A percentile compares a stretch with the other conserved stretches of the same genome.
Conservation (phyloP, 1,140 invertebrate species). For the Drosophila orosa region DNA sequence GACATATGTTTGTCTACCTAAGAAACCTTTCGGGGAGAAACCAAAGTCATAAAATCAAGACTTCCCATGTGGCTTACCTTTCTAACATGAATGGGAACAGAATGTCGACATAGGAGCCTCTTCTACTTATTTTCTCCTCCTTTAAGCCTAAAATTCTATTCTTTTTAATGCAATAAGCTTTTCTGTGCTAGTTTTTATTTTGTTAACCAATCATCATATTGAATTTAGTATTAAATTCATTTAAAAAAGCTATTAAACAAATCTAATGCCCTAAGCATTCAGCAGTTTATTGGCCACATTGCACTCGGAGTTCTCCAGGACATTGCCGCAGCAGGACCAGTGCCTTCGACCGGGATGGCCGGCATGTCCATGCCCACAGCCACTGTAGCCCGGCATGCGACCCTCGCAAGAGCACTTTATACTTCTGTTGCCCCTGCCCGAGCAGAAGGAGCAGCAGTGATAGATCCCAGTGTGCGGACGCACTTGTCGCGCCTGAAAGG, state of each 20-base stretch:
- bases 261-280: conserved; percentile 37
- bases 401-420: conserved; percentile 89
- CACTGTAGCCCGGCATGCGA: conserved; percentile 89
- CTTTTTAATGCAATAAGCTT: too few species aligned
- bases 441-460: conserved; percentile 93
- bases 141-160: too few species aligned
- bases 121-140: too few species aligned
- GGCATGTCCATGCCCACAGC: conserved; percentile 91
- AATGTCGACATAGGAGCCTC: neutral
- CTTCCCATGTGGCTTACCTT: neutral
- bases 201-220: too few species aligned
- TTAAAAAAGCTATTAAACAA: neutral
- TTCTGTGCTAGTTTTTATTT: too few species aligned
- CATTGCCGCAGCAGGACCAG: conserved; percentile 92
- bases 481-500: conserved; percentile 85
- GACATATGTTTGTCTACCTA: neutral
- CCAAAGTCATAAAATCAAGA: neutral
- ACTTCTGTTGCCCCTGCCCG: conserved; percentile 89
- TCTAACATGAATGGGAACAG: neutral
- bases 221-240: too few species aligned
- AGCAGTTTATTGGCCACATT: conserved; percentile 76
- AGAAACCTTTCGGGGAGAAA: neutral
- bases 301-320: conserved; percentile 86
- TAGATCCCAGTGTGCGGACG: conserved; percentile 88
- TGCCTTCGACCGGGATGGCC: conserved; percentile 91